Evolutionary conservation across 2,113 vertebrate genomes (phyloP).

Genomic region (Talpa occidentalis): DNA sequence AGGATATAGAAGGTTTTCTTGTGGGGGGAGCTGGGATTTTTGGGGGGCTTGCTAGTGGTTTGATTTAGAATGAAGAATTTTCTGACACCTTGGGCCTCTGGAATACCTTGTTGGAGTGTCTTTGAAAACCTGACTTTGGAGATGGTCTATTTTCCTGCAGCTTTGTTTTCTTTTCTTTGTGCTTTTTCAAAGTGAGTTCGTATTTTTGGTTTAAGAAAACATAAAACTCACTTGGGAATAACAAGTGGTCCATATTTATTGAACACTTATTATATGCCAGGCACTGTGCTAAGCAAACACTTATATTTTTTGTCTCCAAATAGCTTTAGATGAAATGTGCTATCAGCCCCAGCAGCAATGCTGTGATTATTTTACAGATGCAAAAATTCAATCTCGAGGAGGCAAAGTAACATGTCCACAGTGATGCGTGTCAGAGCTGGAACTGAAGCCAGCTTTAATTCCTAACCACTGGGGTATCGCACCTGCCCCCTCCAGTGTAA

Average conservation of each 20-base stretch:
- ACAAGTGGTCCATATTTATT: background rate
- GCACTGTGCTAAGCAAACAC: background rate
- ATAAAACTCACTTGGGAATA: background rate
- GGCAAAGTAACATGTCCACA: background rate
- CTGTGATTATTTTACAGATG: background rate
- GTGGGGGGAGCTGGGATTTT: background rate
- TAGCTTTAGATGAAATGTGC: background rate
- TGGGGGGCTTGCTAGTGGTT: slow-evolving; percentile 14
- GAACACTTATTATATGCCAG: background rate
- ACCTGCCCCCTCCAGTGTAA: background rate
- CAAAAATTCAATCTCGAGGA: background rate
- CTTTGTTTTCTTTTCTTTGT: background rate
- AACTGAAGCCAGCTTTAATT: background rate
- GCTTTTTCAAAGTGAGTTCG: background rate
- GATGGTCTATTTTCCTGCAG: background rate
- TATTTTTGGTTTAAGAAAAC: background rate
- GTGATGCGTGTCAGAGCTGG: background rate
- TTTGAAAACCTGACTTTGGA: slow-evolving; percentile 26
- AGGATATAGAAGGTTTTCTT: slow-evolving; percentile 57
- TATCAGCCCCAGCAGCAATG: background rate
- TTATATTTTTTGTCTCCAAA: background rate
- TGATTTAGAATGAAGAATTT: background rate
- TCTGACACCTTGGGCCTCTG: background rate
- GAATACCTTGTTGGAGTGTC: background rate
- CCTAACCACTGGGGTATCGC: background rate